Base-by-base conservation (phyloP, 2,113 vertebrate species). In the Rhynchomys soricoides region DNA sequence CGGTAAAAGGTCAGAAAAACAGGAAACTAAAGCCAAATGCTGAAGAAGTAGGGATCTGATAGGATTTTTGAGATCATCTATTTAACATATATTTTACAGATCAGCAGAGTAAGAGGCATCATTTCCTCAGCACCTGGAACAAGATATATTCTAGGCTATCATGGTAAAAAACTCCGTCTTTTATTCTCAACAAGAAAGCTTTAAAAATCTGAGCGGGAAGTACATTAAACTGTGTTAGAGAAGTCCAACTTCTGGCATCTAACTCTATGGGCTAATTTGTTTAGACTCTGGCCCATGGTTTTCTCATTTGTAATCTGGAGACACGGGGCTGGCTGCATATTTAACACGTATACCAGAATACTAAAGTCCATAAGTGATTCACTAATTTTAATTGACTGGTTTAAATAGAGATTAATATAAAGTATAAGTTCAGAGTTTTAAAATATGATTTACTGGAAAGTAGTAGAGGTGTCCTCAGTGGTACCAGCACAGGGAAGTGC, bases 361-460 rank as follows among this genome's bases (percentile, higher is more conserved):
- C 50, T 93, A 31, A 94, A 66, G 73, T 78, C 78, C 29, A 4
- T 86, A 92, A 77, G 45, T 75, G 55, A 94, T 86, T 94, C 89
- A 94, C 15, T 59, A 19, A 12, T 89, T 64, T 19, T 57, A 52
- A 12, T 16, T 83, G 68, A 89, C 52, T 71, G 57, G 48, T 62
- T 77, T 78, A 9, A 59, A 75, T 87, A 78, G 40, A 45, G 24
- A 79, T 52, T 75, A 81, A 45, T 22, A 59, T 19, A 62, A 82
- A 31, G 64, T 12, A 34, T 79, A 64, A 89, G 4, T 52, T 88
- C 34, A 55, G 5, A 64, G 3, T 79, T 50, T 70, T 88, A n/a
- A 70, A 89, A 83, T 64, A 68, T 34, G 74, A 88, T 48, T 70
- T 48, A 68, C 43, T 86, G 29, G 59, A 73, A 92, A 37, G 13